phyloP scores from a whole-genome alignment of 1,140 invertebrate species.

The Papilio glaucus region DNA sequence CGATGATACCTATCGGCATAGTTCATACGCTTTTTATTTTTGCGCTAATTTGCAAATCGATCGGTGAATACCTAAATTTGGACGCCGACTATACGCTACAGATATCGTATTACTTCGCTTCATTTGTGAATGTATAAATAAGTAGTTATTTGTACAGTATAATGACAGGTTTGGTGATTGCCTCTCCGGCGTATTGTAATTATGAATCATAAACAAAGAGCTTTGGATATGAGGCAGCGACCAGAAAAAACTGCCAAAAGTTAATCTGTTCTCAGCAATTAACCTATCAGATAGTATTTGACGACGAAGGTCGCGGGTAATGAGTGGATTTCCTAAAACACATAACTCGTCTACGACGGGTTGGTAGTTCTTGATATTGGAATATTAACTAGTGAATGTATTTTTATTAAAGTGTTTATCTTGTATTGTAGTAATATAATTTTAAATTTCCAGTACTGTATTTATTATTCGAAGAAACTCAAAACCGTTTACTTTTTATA shows the following conservation, averaged over 20 bases:
- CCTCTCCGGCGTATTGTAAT: slow-evolving; percentile 71
- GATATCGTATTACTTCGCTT: slow-evolving; percentile 58
- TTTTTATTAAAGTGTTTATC: too few species aligned
- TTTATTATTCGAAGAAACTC: too few species aligned
- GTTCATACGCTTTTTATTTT: slow-evolving; percentile 49
- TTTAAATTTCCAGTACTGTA: too few species aligned
- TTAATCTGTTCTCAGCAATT: slow-evolving; percentile 77
- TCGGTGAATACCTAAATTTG: slow-evolving; percentile 60
- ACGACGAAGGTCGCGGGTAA: slow-evolving; percentile 56
- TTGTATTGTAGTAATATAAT: too few species aligned
- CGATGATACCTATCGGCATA: slow-evolving; percentile 47
- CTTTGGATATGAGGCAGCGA: slow-evolving; percentile 46
- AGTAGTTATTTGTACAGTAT: slow-evolving; percentile 77
- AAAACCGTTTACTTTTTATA: not conserved
- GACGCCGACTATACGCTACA: slow-evolving; percentile 46
- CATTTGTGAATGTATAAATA: slow-evolving; percentile 68
- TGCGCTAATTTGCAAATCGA: slow-evolving; percentile 61
- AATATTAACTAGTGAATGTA: not conserved
- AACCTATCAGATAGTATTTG: slow-evolving; percentile 75
- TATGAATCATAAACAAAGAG: slow-evolving; percentile 79
- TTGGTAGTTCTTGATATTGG: not conserved
- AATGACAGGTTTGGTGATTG: slow-evolving; percentile 79
- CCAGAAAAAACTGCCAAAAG: slow-evolving; percentile 76
- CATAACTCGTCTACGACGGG: not conserved
- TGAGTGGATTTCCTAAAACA: slow-evolving; percentile 43